Conservation (phyloP, 2,888 invertebrate genomes). For the Epistrophe grossulariae region DNA sequence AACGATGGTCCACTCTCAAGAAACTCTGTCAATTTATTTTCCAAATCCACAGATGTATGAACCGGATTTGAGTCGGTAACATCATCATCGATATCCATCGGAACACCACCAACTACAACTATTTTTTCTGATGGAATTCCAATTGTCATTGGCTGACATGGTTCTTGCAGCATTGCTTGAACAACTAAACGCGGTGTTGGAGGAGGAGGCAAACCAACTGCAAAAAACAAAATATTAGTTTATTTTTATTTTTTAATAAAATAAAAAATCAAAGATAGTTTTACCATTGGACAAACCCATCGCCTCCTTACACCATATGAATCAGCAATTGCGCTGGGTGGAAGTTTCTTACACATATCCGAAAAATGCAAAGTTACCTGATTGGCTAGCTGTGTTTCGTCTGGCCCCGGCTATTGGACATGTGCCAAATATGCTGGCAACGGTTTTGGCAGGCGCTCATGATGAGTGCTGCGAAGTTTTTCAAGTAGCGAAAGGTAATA, state of each 20-base stretch:
- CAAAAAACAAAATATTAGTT: neutral
- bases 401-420: conserved; percentile 87
- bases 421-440: conserved; percentile 91
- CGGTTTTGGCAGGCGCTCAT: conserved; percentile 90
- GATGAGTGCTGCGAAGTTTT: conserved; percentile 92
- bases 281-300: conserved; percentile 89
- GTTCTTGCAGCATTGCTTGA: conserved; percentile 82
- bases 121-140: conserved; percentile 57
- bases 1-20: conserved; percentile 87
- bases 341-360: conserved; percentile 90
- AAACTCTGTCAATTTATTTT: conserved; percentile 89
- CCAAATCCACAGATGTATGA: conserved; percentile 85
- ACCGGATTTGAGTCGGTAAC: conserved; percentile 75
- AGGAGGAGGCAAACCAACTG: conserved; percentile 82
- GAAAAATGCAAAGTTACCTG: conserved; percentile 90
- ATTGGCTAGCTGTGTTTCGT: conserved; percentile 90
- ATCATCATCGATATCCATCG: conserved; percentile 83
- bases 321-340: conserved; percentile 89
- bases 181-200: conserved; percentile 80
- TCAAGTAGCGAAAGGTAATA: conserved; percentile 89
- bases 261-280: neutral
- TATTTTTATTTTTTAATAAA: neutral
- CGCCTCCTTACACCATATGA: conserved; percentile 88
- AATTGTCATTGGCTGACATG: conserved; percentile 78
- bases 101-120: conserved; percentile 3